Conservation (phyloP, 2,797 vertebrate genomes). For the Cygnus olor region DNA sequence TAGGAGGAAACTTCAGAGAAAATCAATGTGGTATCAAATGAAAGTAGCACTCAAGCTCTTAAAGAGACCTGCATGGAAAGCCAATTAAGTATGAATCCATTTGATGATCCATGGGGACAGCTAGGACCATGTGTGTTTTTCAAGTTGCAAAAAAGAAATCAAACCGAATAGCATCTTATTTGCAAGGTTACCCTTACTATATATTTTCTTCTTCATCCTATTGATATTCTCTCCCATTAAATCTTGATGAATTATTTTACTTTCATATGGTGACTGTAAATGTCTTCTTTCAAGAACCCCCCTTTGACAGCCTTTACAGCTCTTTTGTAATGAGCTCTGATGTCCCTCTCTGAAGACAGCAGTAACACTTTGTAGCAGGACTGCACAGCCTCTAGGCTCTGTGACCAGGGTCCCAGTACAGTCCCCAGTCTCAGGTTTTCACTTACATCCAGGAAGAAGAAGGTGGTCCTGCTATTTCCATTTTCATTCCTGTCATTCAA, state of each 20-base stretch:
- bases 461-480: not conserved
- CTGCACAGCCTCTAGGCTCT: not conserved
- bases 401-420: not conserved
- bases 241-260: not conserved
- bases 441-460: not conserved
- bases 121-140: not conserved
- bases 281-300: not conserved
- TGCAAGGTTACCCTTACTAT: not conserved
- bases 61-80: constrained; percentile 49
- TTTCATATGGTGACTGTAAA: not conserved
- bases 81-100: constrained; percentile 56
- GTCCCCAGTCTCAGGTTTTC: constrained; percentile 1
- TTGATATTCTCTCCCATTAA: not conserved
- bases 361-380: not conserved
- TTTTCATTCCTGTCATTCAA: not conserved
- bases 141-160: not conserved
- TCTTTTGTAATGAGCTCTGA: not conserved
- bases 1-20: constrained; percentile 63
- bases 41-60: constrained; percentile 35
- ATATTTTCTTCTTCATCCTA: not conserved
- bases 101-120: constrained; percentile 8
- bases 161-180: not conserved
- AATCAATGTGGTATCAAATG: constrained; percentile 72
- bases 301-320: not conserved
- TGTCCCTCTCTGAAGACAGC: not conserved